Evolutionary conservation across 2,113 vertebrate genomes (phyloP).

Genomic region (Calonectris borealis): DNA sequence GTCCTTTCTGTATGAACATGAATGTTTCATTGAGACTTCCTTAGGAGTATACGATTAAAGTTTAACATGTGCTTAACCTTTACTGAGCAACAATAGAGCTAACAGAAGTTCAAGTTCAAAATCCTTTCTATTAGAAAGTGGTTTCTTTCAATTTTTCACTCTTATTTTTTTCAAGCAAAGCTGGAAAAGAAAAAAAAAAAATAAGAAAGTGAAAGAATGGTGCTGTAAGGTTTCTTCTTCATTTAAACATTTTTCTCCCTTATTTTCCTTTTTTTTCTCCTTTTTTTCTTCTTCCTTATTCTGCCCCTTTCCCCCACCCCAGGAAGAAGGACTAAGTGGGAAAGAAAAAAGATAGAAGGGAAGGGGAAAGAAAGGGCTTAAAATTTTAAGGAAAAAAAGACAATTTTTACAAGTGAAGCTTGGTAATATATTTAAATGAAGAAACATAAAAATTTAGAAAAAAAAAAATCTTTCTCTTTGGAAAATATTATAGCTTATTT

Average conservation of each 20-base stretch:
- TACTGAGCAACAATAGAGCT: not conserved
- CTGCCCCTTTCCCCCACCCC: rapidly evolving
- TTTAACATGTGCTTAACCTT: not conserved
- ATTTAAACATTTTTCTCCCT: not conserved
- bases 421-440: not conserved
- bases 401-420: not conserved
- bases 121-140: not conserved
- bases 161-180: not conserved
- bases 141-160: not conserved
- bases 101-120: not conserved
- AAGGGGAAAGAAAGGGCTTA: not conserved
- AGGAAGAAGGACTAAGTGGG: rapidly evolving
- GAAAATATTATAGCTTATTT: not conserved
- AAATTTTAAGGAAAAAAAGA: not conserved
- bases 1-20: not conserved
- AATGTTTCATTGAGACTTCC: not conserved
- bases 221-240: not conserved
- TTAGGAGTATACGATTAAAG: not conserved
- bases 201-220: not conserved
- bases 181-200: not conserved
- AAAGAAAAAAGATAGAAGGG: not conserved
- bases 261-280: not conserved
- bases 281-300: not conserved
- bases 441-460: not conserved
- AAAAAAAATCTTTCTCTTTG: rapidly evolving